phyloP scores from a whole-genome alignment of 2,113 vertebrate species.

The Capreolus pygargus region DNA sequence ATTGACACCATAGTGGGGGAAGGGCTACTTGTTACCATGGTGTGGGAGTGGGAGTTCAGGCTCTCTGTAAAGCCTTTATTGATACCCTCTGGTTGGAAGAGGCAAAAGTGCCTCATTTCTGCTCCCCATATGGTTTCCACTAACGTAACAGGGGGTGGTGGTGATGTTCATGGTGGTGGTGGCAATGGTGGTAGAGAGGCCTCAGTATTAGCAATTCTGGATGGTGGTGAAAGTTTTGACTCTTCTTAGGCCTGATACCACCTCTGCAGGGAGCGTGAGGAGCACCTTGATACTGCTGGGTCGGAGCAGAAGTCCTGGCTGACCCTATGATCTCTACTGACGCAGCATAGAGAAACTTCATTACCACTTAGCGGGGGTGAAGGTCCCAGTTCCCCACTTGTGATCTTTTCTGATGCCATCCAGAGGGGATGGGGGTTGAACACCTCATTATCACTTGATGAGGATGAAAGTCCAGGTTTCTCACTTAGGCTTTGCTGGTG shows the following conservation, averaged over 20 bases:
- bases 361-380: too few relatives aligned
- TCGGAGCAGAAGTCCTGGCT: neutral
- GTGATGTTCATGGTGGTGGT: neutral
- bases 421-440: rapidly evolving
- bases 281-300: neutral
- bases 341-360: neutral
- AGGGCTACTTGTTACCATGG: neutral
- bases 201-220: neutral
- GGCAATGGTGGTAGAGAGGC: neutral
- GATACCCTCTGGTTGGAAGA: neutral
- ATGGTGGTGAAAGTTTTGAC: neutral
- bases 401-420: neutral
- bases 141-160: neutral
- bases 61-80: neutral
- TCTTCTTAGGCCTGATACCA: neutral
- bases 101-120: neutral
- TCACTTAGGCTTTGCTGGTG: neutral
- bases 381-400: neutral
- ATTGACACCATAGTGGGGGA: rapidly evolving
- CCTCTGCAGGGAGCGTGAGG: neutral
- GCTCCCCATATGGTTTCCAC: neutral
- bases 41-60: neutral
- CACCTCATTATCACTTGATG: neutral
- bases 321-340: neutral
- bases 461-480: neutral